These are phyloP conservation scores for Cinara cedri DNA, from an alignment of 2,888 invertebrate species.

Conservation along the genomic window DNA sequence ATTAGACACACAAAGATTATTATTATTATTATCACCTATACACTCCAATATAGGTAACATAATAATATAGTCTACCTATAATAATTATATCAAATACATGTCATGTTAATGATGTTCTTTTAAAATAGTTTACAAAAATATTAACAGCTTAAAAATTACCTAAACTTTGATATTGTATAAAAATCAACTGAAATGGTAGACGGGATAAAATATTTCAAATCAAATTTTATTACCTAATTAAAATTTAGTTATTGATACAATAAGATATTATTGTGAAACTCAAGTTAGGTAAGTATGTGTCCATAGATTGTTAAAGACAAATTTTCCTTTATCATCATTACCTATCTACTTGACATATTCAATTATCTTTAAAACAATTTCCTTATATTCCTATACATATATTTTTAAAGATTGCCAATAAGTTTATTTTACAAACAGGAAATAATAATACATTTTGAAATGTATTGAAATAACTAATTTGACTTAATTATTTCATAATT, in stretches of 20 bases:
- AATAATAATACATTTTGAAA: slow-evolving; percentile 38
- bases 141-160: too few relatives aligned
- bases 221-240: neutral
- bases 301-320: neutral
- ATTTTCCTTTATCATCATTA: slow-evolving; percentile 28
- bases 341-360: neutral
- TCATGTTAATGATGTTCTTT: neutral
- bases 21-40: slow-evolving; percentile 5
- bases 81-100: neutral
- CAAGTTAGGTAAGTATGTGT: neutral
- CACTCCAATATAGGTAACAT: neutral
- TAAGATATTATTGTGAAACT: neutral
- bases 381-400: neutral
- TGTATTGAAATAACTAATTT: neutral
- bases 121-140: neutral
- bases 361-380: slow-evolving; percentile 10
- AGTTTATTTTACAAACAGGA: slow-evolving; percentile 26
- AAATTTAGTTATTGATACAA: neutral
- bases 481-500: neutral
- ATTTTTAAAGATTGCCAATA: neutral
- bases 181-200: neutral
- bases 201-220: neutral
- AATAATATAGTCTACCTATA: neutral
- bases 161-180: neutral
- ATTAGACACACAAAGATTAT: slow-evolving; percentile 35